Percentiles rank a stretch among this genome's conserved stretches.
Conservation (phyloP, 2,888 invertebrate species). For the Cerastis leucographa region DNA sequence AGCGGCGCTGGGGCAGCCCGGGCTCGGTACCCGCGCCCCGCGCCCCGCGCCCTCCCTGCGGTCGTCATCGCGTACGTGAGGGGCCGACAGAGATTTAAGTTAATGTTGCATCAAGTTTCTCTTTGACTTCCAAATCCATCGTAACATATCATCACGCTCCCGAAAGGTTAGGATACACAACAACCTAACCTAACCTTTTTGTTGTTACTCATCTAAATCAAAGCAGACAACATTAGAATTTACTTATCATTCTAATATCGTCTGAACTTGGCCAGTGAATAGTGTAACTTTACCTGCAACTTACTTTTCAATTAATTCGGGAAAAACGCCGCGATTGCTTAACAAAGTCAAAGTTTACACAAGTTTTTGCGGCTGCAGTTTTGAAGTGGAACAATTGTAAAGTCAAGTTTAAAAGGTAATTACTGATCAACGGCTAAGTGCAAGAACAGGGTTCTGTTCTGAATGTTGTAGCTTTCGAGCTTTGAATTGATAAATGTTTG, state of each 20-base stretch:
- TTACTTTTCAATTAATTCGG: not conserved
- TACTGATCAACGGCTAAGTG: not conserved
- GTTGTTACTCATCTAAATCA: not conserved
- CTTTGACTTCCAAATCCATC: not conserved
- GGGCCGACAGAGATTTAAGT: too few relatives aligned
- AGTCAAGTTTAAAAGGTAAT: not conserved
- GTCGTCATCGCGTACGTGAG: too few relatives aligned
- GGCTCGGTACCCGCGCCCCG: too few relatives aligned
- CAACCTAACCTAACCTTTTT: not conserved
- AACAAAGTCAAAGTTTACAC: not conserved
- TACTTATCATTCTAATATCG: constrained; percentile 12
- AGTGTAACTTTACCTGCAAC: not conserved
- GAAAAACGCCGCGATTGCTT: not conserved
- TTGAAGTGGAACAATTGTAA: not conserved
- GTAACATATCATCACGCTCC: not conserved
- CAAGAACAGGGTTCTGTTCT: not conserved
- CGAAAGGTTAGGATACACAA: not conserved
- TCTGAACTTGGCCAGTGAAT: not conserved
- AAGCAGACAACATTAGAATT: not conserved
- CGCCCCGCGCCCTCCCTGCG: too few relatives aligned
- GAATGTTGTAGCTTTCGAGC: not conserved
- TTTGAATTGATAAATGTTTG: not conserved
- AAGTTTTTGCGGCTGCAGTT: constrained; percentile 2
- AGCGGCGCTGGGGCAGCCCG: too few relatives aligned
- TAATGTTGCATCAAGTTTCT: too few relatives aligned